Percentiles rank a stretch among this genome's conserved stretches.
These are phyloP conservation scores for Arbacia lixula DNA, from an alignment of 53 echinoderm and acorn worm genomes.

Conservation along the genomic window DNA sequence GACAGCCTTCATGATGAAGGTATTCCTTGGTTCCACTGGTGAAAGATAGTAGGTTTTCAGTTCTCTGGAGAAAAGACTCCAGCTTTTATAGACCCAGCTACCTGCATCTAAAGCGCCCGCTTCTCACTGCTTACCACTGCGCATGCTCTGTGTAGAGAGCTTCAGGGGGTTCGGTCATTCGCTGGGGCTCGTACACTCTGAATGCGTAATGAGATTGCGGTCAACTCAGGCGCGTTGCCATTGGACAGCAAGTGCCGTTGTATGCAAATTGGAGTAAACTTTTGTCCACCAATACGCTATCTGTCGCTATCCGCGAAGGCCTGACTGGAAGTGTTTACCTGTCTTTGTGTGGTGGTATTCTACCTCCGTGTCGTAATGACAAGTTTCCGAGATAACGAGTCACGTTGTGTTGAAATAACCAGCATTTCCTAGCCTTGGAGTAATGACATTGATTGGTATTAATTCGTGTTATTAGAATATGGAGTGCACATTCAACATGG, in stretches of 20 bases:
- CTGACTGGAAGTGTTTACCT: too few relatives aligned
- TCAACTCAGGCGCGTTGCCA: neutral
- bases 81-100: constrained; percentile 15
- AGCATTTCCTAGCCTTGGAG: too few relatives aligned
- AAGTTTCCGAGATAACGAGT: too few relatives aligned
- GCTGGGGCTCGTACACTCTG: constrained; percentile 12
- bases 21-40: constrained; percentile 23
- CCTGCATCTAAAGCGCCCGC: too few relatives aligned
- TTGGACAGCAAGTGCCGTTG: constrained; percentile 33
- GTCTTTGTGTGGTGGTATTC: too few relatives aligned
- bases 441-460: too few relatives aligned
- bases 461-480: too few relatives aligned
- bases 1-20: constrained; percentile 57
- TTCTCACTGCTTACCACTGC: too few relatives aligned
- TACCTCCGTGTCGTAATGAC: too few relatives aligned
- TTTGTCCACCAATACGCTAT: constrained; percentile 16
- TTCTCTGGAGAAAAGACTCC: neutral
- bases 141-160: constrained; percentile 16
- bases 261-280: constrained; percentile 30
- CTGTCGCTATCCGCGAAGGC: constrained; percentile 39
- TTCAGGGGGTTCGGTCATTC: neutral
- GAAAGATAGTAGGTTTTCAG: neutral
- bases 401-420: too few relatives aligned
- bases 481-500: too few relatives aligned
- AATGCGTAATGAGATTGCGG: neutral